Base-by-base conservation (phyloP, 2,797 vertebrate species). In the Argya squamiceps region DNA sequence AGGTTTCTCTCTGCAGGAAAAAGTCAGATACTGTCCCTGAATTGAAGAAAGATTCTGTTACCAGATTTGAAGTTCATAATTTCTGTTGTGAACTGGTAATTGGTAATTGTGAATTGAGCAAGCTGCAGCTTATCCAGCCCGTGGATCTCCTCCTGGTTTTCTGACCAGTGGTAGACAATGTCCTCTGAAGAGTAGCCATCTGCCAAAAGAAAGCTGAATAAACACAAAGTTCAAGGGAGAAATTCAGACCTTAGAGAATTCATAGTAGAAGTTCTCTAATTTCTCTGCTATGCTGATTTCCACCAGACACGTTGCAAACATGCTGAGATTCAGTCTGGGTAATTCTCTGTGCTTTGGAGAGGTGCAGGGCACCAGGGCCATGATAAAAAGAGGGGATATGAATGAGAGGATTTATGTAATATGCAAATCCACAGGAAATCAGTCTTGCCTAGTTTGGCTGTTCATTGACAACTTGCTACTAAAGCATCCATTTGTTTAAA, bases 151-250 rank as follows among this genome's bases (percentile, higher is more conserved):
- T 95, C 98, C 97, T 99, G 99, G 97, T 98, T 99, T 83, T 99
- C 99, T 0, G 99, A 99, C 99, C 99, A 99, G 96, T 99, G 98
- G 97, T 99, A 99, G 46, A 99, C 98, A 0, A 99, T 99, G 93
- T 99, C 99, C 92, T 99, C 99, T 12, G 99, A 99, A 37, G 99
- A 99, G 98, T 99, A 99, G 46, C 99, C 99, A 41, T 99, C 99
- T 99, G 97, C 37, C 96, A 79, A 89, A 78, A 93, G 94, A 93
- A 94, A 96, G 63, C 62, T 80, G 34, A 92, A 87, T 95, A 68
- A 63, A 56, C 34, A 41, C 73, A 39, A 69, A 21, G 84, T 65
- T 77, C 67, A 36, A 85, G 58, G 83, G 62, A 58, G 70, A 91
- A 71, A 91, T 44, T 8, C 77, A 93, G 49, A 84, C 37, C 37